These are phyloP conservation scores for Halcyon smyrnensis DNA, from an alignment of 2,797 vertebrate genomes.

Conservation along the genomic window DNA sequence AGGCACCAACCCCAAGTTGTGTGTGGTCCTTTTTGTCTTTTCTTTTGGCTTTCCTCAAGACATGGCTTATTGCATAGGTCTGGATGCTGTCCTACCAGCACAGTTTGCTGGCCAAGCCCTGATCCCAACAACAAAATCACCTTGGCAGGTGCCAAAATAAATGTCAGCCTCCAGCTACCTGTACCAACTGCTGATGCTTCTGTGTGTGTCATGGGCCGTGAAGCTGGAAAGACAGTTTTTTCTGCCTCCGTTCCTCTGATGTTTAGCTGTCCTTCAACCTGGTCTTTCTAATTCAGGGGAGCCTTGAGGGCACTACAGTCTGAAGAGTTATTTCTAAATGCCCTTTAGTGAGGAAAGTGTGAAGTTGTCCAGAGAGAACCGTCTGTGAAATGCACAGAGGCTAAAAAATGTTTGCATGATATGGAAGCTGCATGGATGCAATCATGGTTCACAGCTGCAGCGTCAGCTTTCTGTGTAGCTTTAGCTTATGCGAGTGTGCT, in stretches of 20 bases:
- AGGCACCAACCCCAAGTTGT: not conserved
- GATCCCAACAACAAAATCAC: constrained; percentile 53
- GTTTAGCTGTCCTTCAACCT: not conserved
- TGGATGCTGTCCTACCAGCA: constrained; percentile 59
- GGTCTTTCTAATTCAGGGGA: not conserved
- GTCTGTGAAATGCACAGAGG: not conserved
- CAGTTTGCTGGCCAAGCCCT: constrained; percentile 37
- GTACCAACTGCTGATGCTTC: not conserved
- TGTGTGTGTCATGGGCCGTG: rapidly evolving
- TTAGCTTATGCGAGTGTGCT: rapidly evolving
- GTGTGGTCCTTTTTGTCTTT: constrained; percentile 69
- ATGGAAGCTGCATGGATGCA: rapidly evolving
- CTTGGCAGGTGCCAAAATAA: constrained; percentile 66
- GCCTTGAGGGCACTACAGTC: not conserved
- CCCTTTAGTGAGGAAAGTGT: not conserved
- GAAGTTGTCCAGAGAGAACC: not conserved
- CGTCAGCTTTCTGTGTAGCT: not conserved
- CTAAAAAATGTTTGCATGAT: not conserved
- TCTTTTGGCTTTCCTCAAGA: constrained; percentile 46
- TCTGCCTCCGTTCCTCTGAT: not conserved
- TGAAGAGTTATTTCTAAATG: not conserved
- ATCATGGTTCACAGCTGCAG: not conserved
- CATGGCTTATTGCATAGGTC: constrained; percentile 35
- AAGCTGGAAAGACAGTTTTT: not conserved
- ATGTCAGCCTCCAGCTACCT: constrained; percentile 45